Conservation (phyloP, 92 coral and sea anemone genomes). For the Galaxea fascicularis region DNA sequence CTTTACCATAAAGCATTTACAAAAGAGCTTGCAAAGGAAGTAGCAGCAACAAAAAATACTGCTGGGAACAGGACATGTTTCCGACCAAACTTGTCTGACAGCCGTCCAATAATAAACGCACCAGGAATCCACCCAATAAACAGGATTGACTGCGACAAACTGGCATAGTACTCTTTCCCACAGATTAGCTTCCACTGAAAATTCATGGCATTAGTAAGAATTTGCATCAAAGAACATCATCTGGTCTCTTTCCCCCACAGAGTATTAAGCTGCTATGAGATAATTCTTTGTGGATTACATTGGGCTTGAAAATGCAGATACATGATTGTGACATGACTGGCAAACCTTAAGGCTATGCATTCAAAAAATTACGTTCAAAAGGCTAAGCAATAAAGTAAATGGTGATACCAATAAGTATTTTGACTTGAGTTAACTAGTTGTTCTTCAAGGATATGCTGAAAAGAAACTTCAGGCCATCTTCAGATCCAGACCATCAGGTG, state of each 20-base stretch:
- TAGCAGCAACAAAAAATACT: conserved; percentile 66
- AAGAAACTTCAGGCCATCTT: conserved; percentile 72
- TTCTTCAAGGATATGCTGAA: conserved; percentile 76
- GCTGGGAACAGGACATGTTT: conserved; percentile 85
- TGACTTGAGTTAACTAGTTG: too few relatives aligned
- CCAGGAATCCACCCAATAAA: conserved; percentile 93
- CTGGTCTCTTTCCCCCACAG: background rate
- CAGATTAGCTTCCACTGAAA: conserved; percentile 93
- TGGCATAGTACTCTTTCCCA: conserved; percentile 84
- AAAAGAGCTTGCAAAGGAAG: conserved; percentile 87
- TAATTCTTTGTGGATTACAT: too few relatives aligned
- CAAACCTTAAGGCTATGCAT: too few relatives aligned
- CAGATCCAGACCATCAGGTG: conserved; percentile 80
- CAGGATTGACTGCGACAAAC: conserved; percentile 89
- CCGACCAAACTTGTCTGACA: conserved; percentile 95
- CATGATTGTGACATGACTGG: too few relatives aligned
- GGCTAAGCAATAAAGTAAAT: too few relatives aligned
- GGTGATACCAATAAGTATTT: too few relatives aligned
- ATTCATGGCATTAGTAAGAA: background rate
- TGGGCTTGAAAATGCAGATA: too few relatives aligned
- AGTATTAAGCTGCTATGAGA: background rate
- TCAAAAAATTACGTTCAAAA: too few relatives aligned
- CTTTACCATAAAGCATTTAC: conserved; percentile 75
- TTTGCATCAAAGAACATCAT: background rate
- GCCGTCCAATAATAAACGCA: conserved; percentile 81